Conservation (phyloP, 2,797 vertebrate genomes). For the Argentina silus region DNA sequence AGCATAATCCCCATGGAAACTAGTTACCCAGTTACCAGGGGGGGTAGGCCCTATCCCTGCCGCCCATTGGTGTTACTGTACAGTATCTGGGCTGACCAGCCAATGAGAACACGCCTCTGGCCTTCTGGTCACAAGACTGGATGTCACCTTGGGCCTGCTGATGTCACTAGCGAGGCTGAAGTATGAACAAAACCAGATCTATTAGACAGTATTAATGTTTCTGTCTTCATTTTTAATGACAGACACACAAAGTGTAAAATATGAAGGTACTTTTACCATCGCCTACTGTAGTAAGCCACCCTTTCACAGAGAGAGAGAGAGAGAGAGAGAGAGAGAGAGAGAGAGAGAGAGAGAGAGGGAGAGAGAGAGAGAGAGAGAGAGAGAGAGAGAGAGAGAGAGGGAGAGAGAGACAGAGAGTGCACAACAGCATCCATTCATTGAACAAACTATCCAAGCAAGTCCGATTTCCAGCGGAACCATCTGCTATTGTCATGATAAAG, state of each 20-base stretch:
- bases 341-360: neutral
- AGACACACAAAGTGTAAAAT: neutral
- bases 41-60: neutral
- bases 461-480: conserved; percentile 37
- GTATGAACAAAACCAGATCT: neutral
- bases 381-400: neutral
- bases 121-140: conserved; percentile 28
- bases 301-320: neutral
- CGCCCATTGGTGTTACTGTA: neutral
- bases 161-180: neutral
- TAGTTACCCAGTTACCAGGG: conserved; percentile 17
- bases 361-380: too few species aligned
- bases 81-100: neutral
- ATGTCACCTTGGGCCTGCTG: conserved; percentile 26
- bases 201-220: conserved; percentile 2
- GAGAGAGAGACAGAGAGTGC: neutral
- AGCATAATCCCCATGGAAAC: conserved; percentile 7
- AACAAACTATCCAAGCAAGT: conserved; percentile 37
- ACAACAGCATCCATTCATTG: conserved; percentile 8
- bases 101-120: neutral
- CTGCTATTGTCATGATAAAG: conserved; percentile 43
- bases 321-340: neutral
- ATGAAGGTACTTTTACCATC: neutral
- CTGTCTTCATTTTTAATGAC: conserved; percentile 1
- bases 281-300: neutral